Evolutionary conservation across 2,113 vertebrate species (phyloP), one percentile per base, ranked within the genome.

Genomic region (Zeus faber): DNA sequence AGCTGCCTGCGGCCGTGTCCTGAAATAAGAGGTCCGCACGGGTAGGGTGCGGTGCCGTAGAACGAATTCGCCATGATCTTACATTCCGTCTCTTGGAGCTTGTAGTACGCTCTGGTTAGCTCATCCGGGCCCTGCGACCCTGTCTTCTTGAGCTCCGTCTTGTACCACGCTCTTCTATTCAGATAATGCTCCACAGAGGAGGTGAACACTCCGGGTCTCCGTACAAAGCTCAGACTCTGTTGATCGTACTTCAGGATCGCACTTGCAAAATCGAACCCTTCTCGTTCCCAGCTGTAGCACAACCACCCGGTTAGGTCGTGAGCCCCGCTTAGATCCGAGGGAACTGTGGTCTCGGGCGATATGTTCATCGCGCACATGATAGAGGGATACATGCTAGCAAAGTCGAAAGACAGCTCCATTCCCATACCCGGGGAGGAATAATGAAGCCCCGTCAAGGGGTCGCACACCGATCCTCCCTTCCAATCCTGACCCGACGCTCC

Each of bases 21-120:
- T 5, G 29, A 33, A 33, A 51, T 51, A 5, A 51, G 49, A 21
- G 49, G 29, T 29, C 49, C 49, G 29, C 49, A 51, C 18, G 49
- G 49, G 17, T 22, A 21, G 9, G 27, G 27, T 14, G 49, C 27
- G 11, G 49, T 51, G 47, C 13, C 17, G 24, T 49, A 27, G 13
- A 29, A n/a, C n/a, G n/a, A n/a, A n/a, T n/a, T n/a, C n/a, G n/a
- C n/a, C n/a, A n/a, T n/a, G n/a, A n/a, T n/a, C n/a, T n/a, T n/a
- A n/a, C n/a, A n/a, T n/a, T n/a, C n/a, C n/a, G n/a, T n/a, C n/a
- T n/a, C n/a, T n/a, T n/a, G n/a, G n/a, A n/a, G n/a, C n/a, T n/a
- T n/a, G n/a, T n/a, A n/a, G n/a, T n/a, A n/a, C n/a, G n/a, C n/a
- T n/a, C n/a, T n/a, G n/a, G n/a, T n/a, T n/a, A n/a, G n/a, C n/a